Evolutionary conservation across 2,888 invertebrate species (phyloP).

Genomic region (Athrips mouffetella): DNA sequence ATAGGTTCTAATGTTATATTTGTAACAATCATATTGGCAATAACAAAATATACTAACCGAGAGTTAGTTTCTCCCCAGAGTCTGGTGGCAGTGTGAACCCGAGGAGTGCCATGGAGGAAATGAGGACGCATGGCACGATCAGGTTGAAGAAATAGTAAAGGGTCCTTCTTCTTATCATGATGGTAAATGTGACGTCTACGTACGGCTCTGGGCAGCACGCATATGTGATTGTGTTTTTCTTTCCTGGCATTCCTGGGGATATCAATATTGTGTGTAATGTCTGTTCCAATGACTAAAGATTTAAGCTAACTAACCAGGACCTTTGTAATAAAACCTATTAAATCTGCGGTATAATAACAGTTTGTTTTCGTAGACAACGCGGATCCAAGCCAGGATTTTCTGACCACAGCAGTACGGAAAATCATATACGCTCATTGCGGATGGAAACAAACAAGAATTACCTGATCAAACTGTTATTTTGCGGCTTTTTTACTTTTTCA

Average conservation of each 20-base stretch:
- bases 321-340: no score
- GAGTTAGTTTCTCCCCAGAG: constrained; percentile 96
- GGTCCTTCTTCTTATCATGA: constrained; percentile 96
- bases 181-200: constrained; percentile 97
- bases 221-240: constrained; percentile 93
- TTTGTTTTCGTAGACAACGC: no score
- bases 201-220: constrained; percentile 96
- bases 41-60: constrained; percentile 82
- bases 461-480: no score
- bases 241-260: constrained; percentile 91
- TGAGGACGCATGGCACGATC: constrained; percentile 98
- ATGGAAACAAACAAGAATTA: no score
- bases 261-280: neutral
- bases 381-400: no score
- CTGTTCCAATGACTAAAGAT: no score
- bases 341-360: no score
- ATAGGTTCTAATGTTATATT: neutral
- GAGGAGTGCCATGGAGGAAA: constrained; percentile 98
- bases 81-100: constrained; percentile 99
- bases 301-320: neutral
- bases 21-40: neutral
- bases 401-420: no score
- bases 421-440: no score
- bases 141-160: constrained; percentile 99
- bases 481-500: no score